Conservation (phyloP, 2,888 invertebrate genomes). For the Azorinus chamasolen region DNA sequence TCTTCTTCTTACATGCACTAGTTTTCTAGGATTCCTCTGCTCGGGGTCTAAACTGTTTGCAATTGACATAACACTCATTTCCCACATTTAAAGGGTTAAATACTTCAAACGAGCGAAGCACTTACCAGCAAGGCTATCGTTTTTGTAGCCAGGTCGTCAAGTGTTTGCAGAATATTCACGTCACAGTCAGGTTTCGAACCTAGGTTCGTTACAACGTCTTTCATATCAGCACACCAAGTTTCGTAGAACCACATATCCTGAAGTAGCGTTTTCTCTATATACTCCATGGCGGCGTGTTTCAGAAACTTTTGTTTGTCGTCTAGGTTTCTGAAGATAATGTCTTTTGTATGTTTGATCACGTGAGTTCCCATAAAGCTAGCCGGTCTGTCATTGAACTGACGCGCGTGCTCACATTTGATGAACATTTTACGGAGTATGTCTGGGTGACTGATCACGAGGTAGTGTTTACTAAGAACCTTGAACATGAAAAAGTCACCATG, state of each 20-base stretch:
- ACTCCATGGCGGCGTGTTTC: conserved; percentile 57
- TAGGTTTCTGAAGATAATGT: conserved; percentile 65
- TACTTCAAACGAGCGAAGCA: no score
- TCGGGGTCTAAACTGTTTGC: no score
- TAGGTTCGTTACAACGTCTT: background rate
- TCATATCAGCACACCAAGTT: conserved; percentile 29
- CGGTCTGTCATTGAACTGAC: conserved; percentile 62
- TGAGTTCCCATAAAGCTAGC: conserved; percentile 66
- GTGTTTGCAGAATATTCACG: no score
- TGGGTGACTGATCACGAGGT: conserved; percentile 62
- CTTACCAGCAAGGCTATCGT: no score
- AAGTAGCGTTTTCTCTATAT: conserved; percentile 33
- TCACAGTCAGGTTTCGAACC: no score
- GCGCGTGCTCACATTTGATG: conserved; percentile 51
- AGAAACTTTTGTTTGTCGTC: conserved; percentile 60
- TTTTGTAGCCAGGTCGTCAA: no score
- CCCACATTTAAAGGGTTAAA: no score
- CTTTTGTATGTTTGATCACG: conserved; percentile 60
- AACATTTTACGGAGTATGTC: conserved; percentile 66
- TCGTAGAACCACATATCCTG: conserved; percentile 58
- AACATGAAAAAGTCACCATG: conserved; percentile 67
- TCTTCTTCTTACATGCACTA: no score
- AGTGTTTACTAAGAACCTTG: conserved; percentile 64
- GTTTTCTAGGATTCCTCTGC: no score
- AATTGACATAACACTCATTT: no score